A percentile compares a stretch with the other conserved stretches of the same genome.
Evolutionary conservation across 2,797 vertebrate genomes (phyloP).

Genomic region (Ammospiza maritima): DNA sequence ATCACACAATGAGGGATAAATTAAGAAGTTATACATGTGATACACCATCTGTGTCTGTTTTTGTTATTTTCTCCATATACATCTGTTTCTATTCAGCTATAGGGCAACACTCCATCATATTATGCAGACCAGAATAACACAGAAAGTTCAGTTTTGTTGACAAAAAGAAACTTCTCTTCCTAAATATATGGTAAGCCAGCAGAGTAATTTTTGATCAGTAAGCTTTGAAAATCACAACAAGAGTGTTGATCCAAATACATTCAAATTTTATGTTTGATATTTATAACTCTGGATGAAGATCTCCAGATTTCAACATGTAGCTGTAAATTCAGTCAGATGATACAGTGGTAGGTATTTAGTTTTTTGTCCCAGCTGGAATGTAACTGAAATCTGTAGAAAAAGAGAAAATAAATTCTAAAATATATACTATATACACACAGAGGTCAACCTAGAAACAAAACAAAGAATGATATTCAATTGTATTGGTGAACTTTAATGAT

Average conservation of each 20-base stretch:
- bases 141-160: conserved; percentile 60
- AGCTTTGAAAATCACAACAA: conserved; percentile 49
- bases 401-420: neutral
- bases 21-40: conserved; percentile 74
- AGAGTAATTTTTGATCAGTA: conserved; percentile 54
- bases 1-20: conserved; percentile 70
- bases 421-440: neutral
- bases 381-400: neutral
- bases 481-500: neutral
- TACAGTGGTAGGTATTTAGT: neutral
- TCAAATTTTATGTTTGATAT: conserved; percentile 2
- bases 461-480: neutral
- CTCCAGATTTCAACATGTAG: neutral
- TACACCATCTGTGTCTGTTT: conserved; percentile 76
- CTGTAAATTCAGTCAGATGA: neutral
- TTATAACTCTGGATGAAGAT: neutral
- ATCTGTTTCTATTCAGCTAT: conserved; percentile 77
- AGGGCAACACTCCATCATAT: conserved; percentile 75
- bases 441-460: neutral
- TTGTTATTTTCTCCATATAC: conserved; percentile 71
- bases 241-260: conserved; percentile 28
- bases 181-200: conserved; percentile 44
- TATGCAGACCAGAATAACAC: conserved; percentile 71
- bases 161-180: conserved; percentile 35
- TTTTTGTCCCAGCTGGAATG: neutral